Conservation (phyloP, 2,113 vertebrate species). For the Forbesichthys agassizii region DNA sequence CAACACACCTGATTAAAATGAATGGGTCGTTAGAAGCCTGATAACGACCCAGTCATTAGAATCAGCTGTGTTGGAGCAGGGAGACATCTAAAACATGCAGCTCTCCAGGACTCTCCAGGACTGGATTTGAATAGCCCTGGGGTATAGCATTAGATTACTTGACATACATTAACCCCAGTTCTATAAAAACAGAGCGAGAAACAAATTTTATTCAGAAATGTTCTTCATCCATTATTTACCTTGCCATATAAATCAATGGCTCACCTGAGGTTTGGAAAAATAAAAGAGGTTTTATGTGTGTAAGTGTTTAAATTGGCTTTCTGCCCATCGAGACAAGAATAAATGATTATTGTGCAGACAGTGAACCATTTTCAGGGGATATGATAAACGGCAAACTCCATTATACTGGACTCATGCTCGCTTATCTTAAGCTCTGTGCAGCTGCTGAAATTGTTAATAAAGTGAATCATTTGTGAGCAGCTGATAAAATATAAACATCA, state of each 20-base stretch:
- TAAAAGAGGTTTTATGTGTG: not conserved
- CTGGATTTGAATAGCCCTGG: no score
- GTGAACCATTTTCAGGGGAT: constrained; percentile 22
- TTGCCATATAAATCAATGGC: no score
- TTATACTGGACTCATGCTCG: constrained; percentile 40
- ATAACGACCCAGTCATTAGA: no score
- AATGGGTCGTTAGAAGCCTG: no score
- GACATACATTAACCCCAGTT: no score
- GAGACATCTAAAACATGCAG: no score
- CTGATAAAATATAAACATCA: constrained; percentile 39
- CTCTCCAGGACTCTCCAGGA: no score
- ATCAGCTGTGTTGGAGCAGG: no score
- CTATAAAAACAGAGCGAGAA: no score
- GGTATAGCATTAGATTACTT: constrained; percentile 8
- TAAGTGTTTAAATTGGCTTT: constrained; percentile 20
- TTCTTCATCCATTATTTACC: no score
- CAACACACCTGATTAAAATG: no score
- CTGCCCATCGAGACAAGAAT: not conserved
- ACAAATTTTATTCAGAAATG: no score
- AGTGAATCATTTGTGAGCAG: constrained; percentile 26
- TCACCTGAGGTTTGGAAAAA: not conserved
- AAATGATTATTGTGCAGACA: constrained; percentile 25
- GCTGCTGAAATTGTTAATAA: constrained; percentile 5
- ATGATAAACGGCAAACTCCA: constrained; percentile 42
- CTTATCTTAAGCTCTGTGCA: constrained; percentile 47